Base-by-base conservation (phyloP, 2,113 vertebrate species). In the Paramormyrops kingsleyae region DNA sequence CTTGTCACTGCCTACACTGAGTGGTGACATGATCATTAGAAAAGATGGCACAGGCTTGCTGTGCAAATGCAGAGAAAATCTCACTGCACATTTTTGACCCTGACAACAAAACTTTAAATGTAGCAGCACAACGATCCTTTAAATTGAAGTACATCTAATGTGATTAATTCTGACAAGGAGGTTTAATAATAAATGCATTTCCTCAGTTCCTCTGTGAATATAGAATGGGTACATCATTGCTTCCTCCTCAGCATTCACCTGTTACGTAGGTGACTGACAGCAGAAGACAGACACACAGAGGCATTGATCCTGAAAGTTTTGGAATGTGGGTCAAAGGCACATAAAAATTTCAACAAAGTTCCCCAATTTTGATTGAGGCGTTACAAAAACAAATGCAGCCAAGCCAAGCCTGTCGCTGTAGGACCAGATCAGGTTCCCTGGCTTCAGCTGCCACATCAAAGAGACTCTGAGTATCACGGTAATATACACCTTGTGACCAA, bases 311-410 rank as follows among this genome's bases (percentile, higher is more conserved):
- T 62, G 86, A 87, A 59, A 87, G 50, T 87, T 42, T 42, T 10
- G 50, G 31, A 42, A 87, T 87, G 50, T 87, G 31, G 86, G 86
- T 87, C 86, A 87, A 87, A 87, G 86, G 86, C 86, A 59, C 86
- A 87, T 87, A 39, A 87, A 87, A 87, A 44, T 87, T 87, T 87
- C 86, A 87, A 87, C 86, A 87, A 87, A 87, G 86, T 87, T 59
- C 35, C n/a, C 6, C 50, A 10, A 87, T 87, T 87, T 52, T 59
- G 86, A 87, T 27, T 31, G 31, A 87, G 86, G 86, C 21, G 27
- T 87, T 62, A 35, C 15, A 53, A 59, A 87, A 59, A 87, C 86
- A 87, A 59, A 56, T 62, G 8, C 86, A 87, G 86, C 27, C 6
- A 19, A 87, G 50, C n/a, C 52, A 35, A 87, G 50, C n/a, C 52